A percentile compares a stretch with the other conserved stretches of the same genome.
Evolutionary conservation across 2,113 vertebrate genomes (phyloP).

Genomic region (Jacana jacana): DNA sequence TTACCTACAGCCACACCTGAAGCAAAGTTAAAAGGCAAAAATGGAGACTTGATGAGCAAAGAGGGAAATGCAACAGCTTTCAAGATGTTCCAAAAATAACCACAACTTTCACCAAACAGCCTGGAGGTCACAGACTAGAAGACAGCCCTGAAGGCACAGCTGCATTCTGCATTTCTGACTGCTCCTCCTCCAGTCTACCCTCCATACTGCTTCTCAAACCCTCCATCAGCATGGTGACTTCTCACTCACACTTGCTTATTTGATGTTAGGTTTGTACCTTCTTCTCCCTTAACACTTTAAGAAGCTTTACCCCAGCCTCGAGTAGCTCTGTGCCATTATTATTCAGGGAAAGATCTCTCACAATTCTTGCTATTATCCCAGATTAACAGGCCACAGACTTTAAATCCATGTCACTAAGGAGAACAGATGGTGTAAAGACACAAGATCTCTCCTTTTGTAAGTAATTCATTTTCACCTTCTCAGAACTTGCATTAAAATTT

Average conservation of each 20-base stretch:
- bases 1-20: constrained; percentile 9
- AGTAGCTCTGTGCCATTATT: not conserved
- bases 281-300: not conserved
- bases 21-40: not conserved
- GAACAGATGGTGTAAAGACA: not conserved
- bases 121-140: not conserved
- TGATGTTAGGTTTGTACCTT: not conserved
- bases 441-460: not conserved
- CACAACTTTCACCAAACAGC: not conserved
- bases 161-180: not conserved
- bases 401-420: not conserved
- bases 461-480: not conserved
- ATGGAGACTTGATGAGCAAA: not conserved
- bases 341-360: not conserved
- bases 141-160: not conserved
- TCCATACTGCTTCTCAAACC: not conserved
- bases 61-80: not conserved
- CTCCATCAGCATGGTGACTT: fast-evolving
- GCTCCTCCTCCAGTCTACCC: not conserved
- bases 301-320: not conserved
- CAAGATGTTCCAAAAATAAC: not conserved
- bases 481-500: not conserved
- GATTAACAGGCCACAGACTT: not conserved
- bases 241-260: not conserved
- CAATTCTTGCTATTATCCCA: not conserved